Conservation (phyloP, 2,113 vertebrate genomes). For the Ctenomys sociabilis region DNA sequence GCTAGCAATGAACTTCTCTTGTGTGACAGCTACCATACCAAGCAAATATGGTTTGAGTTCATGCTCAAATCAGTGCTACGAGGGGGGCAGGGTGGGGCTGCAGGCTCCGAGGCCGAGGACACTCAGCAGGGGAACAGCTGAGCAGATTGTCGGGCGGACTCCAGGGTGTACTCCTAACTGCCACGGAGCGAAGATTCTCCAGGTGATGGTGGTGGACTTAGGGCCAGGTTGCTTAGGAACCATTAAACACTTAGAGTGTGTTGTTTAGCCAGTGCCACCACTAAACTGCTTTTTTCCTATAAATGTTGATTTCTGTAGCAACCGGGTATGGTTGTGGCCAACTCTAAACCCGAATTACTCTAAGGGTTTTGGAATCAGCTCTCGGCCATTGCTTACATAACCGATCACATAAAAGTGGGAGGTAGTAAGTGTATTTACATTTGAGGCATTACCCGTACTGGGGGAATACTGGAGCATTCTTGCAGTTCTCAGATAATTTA, state of each 20-base stretch:
- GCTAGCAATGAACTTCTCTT: not conserved
- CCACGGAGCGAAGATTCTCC: not conserved
- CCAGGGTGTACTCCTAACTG: not conserved
- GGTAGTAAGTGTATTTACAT: slow-evolving; percentile 10
- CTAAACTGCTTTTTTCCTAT: slow-evolving; percentile 27
- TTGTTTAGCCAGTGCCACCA: not conserved
- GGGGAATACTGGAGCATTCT: not conserved
- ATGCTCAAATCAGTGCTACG: not conserved
- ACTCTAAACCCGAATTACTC: slow-evolving; percentile 31
- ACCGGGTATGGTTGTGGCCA: not conserved
- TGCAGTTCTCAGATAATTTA: slow-evolving; percentile 19
- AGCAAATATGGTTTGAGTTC: not conserved
- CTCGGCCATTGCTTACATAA: not conserved
- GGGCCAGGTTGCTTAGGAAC: slow-evolving; percentile 25
- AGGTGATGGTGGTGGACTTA: accelerated
- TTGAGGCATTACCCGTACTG: not conserved
- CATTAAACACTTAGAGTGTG: slow-evolving; percentile 28
- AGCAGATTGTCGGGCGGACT: not conserved
- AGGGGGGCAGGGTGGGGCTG: not conserved
- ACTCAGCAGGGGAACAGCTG: not conserved
- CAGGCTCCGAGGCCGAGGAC: accelerated
- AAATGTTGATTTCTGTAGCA: slow-evolving; percentile 33
- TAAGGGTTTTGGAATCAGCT: not conserved
- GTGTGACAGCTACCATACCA: not conserved
- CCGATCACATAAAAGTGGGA: not conserved